A percentile compares a stretch with the other conserved stretches of the same genome.
Evolutionary conservation across 2,888 invertebrate genomes (phyloP).

Genomic region (Vanessa cardui): DNA sequence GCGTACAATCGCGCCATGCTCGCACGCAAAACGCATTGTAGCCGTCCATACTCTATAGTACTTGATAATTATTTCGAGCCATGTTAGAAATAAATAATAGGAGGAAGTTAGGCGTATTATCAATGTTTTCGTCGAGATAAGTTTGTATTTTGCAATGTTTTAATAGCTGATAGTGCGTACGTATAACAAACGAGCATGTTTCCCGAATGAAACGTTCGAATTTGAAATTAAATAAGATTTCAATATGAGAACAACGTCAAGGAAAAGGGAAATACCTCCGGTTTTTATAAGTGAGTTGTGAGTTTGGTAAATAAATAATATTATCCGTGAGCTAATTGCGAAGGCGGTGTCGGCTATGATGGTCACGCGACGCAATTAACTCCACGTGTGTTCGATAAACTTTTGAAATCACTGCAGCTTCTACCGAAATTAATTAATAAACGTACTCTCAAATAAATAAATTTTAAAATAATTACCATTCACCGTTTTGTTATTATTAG

Average conservation of each 20-base stretch:
- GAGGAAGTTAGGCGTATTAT: conserved; percentile 39
- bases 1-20: conserved; percentile 61
- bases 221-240: conserved; percentile 7
- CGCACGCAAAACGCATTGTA: conserved; percentile 57
- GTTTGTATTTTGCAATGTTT: conserved; percentile 27
- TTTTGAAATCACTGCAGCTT: neutral
- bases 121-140: conserved; percentile 23
- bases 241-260: conserved; percentile 3
- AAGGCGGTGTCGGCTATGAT: conserved; percentile 25
- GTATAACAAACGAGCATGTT: conserved; percentile 1
- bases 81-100: conserved; percentile 37
- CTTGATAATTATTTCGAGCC: conserved; percentile 19
- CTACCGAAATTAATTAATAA: conserved; percentile 3
- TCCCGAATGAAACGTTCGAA: neutral
- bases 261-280: conserved; percentile 13
- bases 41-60: conserved; percentile 22
- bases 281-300: conserved; percentile 4
- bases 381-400: conserved; percentile 65
- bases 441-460: neutral
- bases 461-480: neutral
- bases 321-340: conserved; percentile 31
- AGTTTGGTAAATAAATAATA: conserved; percentile 16
- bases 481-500: neutral
- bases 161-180: conserved; percentile 22
- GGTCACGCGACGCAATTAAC: conserved; percentile 56